Base-by-base conservation (phyloP, 1,140 invertebrate species). In the Protaetia brevitarsis region DNA sequence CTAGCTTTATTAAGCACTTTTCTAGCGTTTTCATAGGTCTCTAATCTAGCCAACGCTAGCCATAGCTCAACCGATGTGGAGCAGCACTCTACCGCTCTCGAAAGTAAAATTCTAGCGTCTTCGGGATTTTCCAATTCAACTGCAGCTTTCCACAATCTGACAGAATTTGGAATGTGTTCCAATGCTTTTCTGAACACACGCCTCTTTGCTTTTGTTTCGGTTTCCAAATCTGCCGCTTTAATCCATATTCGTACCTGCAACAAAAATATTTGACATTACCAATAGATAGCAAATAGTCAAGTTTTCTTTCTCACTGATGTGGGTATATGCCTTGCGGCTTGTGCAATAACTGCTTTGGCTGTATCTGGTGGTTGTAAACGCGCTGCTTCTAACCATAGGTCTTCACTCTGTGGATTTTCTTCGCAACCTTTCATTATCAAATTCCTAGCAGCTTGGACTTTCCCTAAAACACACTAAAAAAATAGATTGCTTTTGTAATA, bases 1-100 rank as follows among this genome's bases (percentile, higher is more conserved):
- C 97, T 83, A 0, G 98, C 98, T 79, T 99, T 99, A 76, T 99
- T 99, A 4, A 99, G 80, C 1, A 97, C 97, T 84, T 97, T 98
- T 57, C 97, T 84, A 0, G 98, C 97, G 80, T 98, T 97, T 73
- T 99, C 97, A 75, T 99, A 99, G 0, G 91, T 96, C 80, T 99
- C 98, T 8, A 99, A 79, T 67, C 96, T 79, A 0, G 98, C 97
- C 26, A 99, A 79, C 1, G 98, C 98, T n/a, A 99, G 78, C 98
- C 98, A 99, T 3, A 99, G 82, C 77, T 99, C 96, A 0, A 96
- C 94, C 72, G 92, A 95, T 0, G 94, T 95, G 0, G 95, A 92
- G 80, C 98, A 99, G 80, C 98, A 99, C 78, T 99, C 98, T 0
- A 99, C 98, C 19, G 98, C 97, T 72, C 97, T 84, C 65, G 94